Base-by-base conservation (phyloP, 2,888 invertebrate species). In the Noctua janthe region DNA sequence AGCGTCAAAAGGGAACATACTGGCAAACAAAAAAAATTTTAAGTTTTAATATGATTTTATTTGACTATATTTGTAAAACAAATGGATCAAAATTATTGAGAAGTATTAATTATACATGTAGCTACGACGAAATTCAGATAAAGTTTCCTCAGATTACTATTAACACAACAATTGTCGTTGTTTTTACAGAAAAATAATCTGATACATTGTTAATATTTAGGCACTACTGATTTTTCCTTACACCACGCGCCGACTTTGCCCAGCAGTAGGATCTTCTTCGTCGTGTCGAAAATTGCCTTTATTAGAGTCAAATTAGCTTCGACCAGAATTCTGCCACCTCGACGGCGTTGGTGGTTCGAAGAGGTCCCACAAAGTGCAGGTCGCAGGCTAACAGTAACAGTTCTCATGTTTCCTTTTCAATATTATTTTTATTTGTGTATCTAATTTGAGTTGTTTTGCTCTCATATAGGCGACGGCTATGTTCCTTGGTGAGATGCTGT, bases 401-500 rank as follows among this genome's bases (percentile, higher is more conserved):
- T 43, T 43, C 7, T 70, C 17, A 20, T 70, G 2, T n/a, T 71
- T 73, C 1, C 29, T 1, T 72, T 74, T 54, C 15, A 20, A 20
- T 10, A 7, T 20, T n/a, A 20, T 39, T 39, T 64, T 39, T 64
- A 35, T 49, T 59, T 56, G 15, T 29, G 13, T 76, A 51, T 11
- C 51, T 71, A n/a, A 78, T 47, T 54, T 43, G 15, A 74, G 62
- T 71, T 71, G 1, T 71, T 75, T 74, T 80, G 29, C 20, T 78
- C 49, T 39, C 39, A 74, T 79, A 47, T 98, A 99, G 97, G 98
- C 99, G 0, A 97, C 98, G 62, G 97, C 98, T n/a, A 99, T 99
- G 99, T 99, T 99, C 93, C 92, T 99, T 10, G 99, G 99, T 10
- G 99, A 99, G 96, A 98, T 99, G 92, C 94, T 98, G 54, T 99